phyloP scores from a whole-genome alignment of 2,888 invertebrate species.

The Mylabris sibirica region DNA sequence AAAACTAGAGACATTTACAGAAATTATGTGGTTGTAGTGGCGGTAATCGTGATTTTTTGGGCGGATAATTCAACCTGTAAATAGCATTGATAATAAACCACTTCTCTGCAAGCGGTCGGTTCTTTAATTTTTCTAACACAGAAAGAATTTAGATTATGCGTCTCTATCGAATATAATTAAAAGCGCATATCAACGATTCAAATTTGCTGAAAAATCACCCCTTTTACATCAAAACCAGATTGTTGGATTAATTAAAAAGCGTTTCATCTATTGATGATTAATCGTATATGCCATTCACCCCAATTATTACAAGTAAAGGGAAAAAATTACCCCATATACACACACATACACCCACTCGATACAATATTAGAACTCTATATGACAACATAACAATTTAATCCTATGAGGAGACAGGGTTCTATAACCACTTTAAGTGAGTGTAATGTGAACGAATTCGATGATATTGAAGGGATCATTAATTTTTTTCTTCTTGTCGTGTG shows the following conservation, averaged over 20 bases:
- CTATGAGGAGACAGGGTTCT: neutral
- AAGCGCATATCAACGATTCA: neutral
- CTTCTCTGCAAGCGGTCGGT: too few species aligned
- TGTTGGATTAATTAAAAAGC: neutral
- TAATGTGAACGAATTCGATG: neutral
- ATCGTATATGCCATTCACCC: conserved; percentile 39
- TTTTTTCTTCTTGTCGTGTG: neutral
- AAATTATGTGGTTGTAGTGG: conserved; percentile 7
- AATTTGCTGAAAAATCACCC: neutral
- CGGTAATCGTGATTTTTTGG: neutral
- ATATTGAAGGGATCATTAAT: neutral
- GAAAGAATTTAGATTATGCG: too few species aligned
- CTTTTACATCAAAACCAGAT: conserved; percentile 34
- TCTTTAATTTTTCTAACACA: neutral
- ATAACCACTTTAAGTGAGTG: neutral
- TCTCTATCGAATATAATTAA: too few species aligned
- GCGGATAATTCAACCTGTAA: conserved; percentile 1
- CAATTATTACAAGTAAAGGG: conserved; percentile 30
- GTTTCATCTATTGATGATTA: neutral
- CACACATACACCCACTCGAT: neutral
- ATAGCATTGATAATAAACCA: neutral
- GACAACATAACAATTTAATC: conserved; percentile 2
- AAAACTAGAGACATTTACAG: neutral
- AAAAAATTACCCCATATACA: conserved; percentile 1
- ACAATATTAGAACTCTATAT: neutral